A percentile compares a stretch with the other conserved stretches of the same genome.
These are phyloP conservation scores for Natator depressus DNA, from an alignment of 2,113 vertebrate genomes.

Conservation along the genomic window DNA sequence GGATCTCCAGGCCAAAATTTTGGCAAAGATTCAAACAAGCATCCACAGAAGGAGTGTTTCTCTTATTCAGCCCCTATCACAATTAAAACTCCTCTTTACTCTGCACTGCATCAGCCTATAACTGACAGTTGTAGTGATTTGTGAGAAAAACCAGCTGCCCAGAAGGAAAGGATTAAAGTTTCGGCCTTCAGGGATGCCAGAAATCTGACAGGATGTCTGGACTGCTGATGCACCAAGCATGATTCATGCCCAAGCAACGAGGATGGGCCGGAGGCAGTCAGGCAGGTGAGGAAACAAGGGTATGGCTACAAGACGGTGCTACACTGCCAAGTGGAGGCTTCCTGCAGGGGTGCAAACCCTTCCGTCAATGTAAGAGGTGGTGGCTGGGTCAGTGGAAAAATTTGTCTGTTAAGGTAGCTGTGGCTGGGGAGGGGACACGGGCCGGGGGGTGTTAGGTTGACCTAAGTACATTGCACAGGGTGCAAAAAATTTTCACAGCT, in stretches of 20 bases:
- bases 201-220: background rate
- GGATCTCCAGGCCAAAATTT: background rate
- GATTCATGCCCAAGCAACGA: too few species aligned
- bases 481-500: background rate
- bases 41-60: too few species aligned
- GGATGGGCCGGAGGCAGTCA: background rate
- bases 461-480: background rate
- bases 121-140: too few species aligned
- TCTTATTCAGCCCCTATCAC: background rate
- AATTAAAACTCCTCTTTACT: background rate
- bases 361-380: background rate
- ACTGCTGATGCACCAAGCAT: background rate
- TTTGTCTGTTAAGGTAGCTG: background rate
- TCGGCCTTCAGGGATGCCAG: too few species aligned
- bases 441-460: background rate
- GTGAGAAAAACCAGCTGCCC: background rate
- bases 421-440: background rate
- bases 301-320: background rate
- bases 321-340: background rate
- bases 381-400: background rate
- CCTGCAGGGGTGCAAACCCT: too few species aligned
- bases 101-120: background rate
- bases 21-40: background rate
- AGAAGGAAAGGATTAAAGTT: background rate
- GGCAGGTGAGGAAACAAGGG: background rate